A percentile compares a stretch with the other conserved stretches of the same genome.
Conservation (phyloP, 2,797 vertebrate species). For the Halcyon chelicuti region DNA sequence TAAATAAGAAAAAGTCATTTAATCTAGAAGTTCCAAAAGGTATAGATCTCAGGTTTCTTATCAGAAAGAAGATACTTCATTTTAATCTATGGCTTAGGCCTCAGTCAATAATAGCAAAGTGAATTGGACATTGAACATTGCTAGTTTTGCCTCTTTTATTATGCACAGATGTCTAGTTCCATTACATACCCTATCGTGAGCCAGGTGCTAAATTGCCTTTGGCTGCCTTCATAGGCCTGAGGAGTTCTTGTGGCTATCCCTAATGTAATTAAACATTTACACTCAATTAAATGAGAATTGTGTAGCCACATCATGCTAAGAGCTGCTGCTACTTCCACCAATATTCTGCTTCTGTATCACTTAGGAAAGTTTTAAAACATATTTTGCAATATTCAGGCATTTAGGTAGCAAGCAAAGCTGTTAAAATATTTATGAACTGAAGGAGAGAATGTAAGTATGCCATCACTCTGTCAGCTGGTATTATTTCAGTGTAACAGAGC, state of each 20-base stretch:
- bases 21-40: neutral
- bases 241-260: conserved; percentile 56
- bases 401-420: neutral
- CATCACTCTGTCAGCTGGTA: neutral
- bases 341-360: neutral
- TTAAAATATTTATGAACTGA: neutral
- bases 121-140: neutral
- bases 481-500: neutral
- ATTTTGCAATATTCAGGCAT: neutral
- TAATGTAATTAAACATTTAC: conserved; percentile 71
- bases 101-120: neutral
- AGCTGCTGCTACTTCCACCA: neutral
- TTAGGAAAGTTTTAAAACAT: neutral
- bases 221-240: conserved; percentile 45
- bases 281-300: conserved; percentile 57
- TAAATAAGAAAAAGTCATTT: neutral
- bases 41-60: neutral
- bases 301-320: neutral
- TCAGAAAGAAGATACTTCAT: neutral
- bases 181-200: conserved; percentile 50
- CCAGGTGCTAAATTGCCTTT: conserved; percentile 70
- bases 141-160: conserved; percentile 52
- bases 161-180: conserved; percentile 64
- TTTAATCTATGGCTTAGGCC: neutral
- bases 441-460: neutral